These are phyloP conservation scores for Amblyraja radiata DNA, from an alignment of 2,797 vertebrate species.

Conservation along the genomic window DNA sequence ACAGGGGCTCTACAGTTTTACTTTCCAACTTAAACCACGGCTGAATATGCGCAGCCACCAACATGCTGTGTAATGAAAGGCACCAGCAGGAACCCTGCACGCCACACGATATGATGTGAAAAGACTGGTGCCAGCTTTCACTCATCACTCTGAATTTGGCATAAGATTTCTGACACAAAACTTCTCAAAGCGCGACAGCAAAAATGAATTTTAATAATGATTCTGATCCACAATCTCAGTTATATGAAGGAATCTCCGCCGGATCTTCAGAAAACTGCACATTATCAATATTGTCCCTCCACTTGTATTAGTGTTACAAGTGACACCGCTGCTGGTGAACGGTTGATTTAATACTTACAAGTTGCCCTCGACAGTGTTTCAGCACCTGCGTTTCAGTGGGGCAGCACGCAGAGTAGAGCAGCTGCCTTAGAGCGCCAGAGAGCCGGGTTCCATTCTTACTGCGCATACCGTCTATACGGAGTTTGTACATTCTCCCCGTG, in stretches of 20 bases:
- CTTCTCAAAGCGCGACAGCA: slow-evolving; percentile 44
- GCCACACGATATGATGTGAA: background rate
- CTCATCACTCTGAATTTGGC: slow-evolving; percentile 24
- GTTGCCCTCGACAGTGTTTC: background rate
- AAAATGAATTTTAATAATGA: slow-evolving; percentile 41
- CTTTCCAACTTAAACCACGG: background rate
- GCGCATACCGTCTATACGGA: too few relatives aligned
- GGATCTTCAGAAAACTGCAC: background rate
- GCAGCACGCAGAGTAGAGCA: too few relatives aligned
- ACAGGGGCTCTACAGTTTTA: background rate
- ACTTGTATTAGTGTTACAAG: background rate
- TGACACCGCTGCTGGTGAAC: background rate
- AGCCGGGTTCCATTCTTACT: too few relatives aligned
- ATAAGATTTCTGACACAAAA: slow-evolving; percentile 41
- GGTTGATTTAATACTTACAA: background rate
- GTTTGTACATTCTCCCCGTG: too few relatives aligned
- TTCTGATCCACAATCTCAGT: slow-evolving; percentile 14
- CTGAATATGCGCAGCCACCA: background rate
- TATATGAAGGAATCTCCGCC: slow-evolving; percentile 11
- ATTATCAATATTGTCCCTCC: background rate
- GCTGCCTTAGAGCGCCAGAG: too few relatives aligned
- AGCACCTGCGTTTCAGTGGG: too few relatives aligned
- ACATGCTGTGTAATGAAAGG: background rate
- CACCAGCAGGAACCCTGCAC: background rate
- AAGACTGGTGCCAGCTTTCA: slow-evolving; percentile 5